Conservation (phyloP, 2,888 invertebrate species). For the Tanypteryx hageni region DNA sequence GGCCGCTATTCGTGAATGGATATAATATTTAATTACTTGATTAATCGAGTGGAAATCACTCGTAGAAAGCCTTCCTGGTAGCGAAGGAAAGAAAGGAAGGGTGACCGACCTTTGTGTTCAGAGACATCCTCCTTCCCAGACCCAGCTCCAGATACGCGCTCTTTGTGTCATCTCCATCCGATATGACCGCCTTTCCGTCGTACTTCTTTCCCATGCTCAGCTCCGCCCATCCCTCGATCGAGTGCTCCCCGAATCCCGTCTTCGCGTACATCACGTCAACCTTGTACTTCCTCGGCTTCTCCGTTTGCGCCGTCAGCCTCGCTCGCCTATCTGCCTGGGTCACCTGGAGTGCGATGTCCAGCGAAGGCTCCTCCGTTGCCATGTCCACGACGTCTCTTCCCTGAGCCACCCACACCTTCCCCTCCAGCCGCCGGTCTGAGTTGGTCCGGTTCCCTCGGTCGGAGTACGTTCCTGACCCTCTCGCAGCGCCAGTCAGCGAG, state of each 20-base stretch:
- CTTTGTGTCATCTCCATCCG: constrained; percentile 65
- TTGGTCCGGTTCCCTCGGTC: constrained; percentile 45
- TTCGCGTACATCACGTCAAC: constrained; percentile 66
- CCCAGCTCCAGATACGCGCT: constrained; percentile 69
- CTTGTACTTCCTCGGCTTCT: constrained; percentile 65
- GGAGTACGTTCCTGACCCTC: background rate
- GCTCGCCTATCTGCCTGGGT: constrained; percentile 29
- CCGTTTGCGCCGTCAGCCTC: background rate
- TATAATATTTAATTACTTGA: too few species aligned
- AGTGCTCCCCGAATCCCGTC: constrained; percentile 64
- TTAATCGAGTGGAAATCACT: too few species aligned
- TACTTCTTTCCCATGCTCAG: constrained; percentile 66
- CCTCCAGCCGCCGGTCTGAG: constrained; percentile 41
- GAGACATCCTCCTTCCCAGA: constrained; percentile 69
- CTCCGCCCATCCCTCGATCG: constrained; percentile 65
- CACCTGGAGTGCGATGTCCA: constrained; percentile 16
- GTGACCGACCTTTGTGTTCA: constrained; percentile 70
- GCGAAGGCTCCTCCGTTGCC: background rate
- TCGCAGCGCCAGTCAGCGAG: background rate
- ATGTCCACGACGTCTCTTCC: background rate
- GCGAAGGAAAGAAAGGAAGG: too few species aligned
- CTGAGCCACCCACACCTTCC: constrained; percentile 46
- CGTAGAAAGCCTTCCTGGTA: too few species aligned
- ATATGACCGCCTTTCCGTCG: constrained; percentile 66
- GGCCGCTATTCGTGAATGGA: too few species aligned